Conservation (phyloP, 1,140 invertebrate species). For the Drosophila seguyi region DNA sequence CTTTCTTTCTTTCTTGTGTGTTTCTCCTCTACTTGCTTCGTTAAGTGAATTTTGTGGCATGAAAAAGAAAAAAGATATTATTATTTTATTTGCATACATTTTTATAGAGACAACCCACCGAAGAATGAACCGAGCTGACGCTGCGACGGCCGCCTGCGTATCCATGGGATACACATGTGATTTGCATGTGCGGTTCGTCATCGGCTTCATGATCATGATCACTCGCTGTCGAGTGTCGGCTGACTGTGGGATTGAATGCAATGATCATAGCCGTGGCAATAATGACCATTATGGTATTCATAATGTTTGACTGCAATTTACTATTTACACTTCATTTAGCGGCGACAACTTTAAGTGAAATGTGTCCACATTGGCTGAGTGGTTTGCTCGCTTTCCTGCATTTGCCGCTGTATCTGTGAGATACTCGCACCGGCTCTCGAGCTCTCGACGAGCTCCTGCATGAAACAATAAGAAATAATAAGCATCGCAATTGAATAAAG, state of each 20-base stretch:
- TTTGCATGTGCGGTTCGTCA: constrained; percentile 79
- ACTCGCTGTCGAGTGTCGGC: constrained; percentile 46
- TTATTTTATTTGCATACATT: constrained; percentile 81
- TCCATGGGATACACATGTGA: constrained; percentile 72
- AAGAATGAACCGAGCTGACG: constrained; percentile 22
- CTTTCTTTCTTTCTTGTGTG: neutral
- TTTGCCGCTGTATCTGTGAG: constrained; percentile 42
- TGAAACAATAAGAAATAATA: constrained; percentile 44
- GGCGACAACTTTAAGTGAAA: constrained; percentile 81
- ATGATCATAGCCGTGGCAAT: constrained; percentile 40
- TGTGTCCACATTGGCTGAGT: constrained; percentile 77
- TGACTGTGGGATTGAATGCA: constrained; percentile 38
- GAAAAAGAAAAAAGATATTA: constrained; percentile 49
- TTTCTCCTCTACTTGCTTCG: constrained; percentile 8
- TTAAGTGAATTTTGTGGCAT: constrained; percentile 68
- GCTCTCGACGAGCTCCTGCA: constrained; percentile 4
- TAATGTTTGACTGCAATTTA: constrained; percentile 82
- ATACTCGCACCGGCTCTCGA: constrained; percentile 21
- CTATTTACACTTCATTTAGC: constrained; percentile 83
- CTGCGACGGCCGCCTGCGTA: constrained; percentile 14
- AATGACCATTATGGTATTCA: constrained; percentile 67
- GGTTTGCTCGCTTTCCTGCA: constrained; percentile 47
- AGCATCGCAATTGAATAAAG: constrained; percentile 56
- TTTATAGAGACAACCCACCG: constrained; percentile 64
- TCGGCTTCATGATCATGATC: constrained; percentile 69